Conservation (phyloP, 2,113 vertebrate genomes). For the Heteronetta atricapilla region DNA sequence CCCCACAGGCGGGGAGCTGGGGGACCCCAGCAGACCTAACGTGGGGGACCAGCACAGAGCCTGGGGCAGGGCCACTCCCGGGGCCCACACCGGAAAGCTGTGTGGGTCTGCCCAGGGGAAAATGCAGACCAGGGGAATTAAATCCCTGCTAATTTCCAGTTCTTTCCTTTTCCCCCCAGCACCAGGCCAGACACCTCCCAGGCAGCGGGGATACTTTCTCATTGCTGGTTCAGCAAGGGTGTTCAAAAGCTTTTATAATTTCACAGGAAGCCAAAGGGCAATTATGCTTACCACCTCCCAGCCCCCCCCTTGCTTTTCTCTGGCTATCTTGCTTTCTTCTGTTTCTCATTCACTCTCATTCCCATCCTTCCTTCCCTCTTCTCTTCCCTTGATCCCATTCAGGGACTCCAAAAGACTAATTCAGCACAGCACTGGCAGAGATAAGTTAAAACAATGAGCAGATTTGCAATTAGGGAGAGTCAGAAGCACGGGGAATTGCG, state of each 20-base stretch:
- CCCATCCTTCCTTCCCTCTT: constrained; percentile 13
- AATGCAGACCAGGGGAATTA: rapidly evolving
- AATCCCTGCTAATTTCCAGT: not conserved
- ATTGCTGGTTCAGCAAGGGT: not conserved
- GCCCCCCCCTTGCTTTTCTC: not conserved
- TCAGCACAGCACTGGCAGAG: constrained; percentile 28
- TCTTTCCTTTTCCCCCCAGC: not conserved
- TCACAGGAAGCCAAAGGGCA: constrained; percentile 1
- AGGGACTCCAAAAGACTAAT: constrained; percentile 59
- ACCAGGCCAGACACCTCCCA: not conserved
- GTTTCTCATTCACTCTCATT: not conserved
- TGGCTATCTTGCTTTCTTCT: not conserved
- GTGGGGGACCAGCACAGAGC: not conserved
- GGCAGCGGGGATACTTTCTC: not conserved
- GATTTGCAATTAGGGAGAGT: constrained; percentile 42
- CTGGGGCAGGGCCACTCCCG: not conserved
- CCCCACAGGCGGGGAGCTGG: not conserved
- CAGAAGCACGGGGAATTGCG: constrained; percentile 10
- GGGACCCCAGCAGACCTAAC: not conserved
- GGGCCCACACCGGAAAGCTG: not conserved
- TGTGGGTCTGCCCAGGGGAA: rapidly evolving
- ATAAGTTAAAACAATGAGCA: constrained; percentile 57
- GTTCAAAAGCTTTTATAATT: not conserved
- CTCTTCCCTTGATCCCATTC: constrained; percentile 20
- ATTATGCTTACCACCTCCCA: not conserved